These are phyloP conservation scores for Busseola fusca DNA, from an alignment of 2,888 invertebrate species.

Conservation along the genomic window DNA sequence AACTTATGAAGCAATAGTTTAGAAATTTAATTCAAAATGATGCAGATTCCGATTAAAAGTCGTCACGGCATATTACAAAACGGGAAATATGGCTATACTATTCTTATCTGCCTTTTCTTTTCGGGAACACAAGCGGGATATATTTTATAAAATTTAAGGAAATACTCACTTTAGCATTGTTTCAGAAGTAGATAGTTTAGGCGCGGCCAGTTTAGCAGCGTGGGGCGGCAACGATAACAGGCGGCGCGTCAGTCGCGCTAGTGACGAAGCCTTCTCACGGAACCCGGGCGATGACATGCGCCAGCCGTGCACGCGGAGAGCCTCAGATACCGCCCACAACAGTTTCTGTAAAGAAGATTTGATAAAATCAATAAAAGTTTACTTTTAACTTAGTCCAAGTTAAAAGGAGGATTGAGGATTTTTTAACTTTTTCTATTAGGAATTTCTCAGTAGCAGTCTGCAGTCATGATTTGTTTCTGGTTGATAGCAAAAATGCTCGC, in stretches of 20 bases:
- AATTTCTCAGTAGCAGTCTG: not conserved
- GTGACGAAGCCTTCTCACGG: slow-evolving; percentile 91
- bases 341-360: slow-evolving; percentile 89
- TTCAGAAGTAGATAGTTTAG: slow-evolving; percentile 91
- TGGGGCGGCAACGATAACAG: slow-evolving; percentile 84
- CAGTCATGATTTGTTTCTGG: not conserved
- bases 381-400: too few relatives aligned
- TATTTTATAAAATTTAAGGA: not conserved
- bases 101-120: not conserved
- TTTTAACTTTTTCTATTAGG: not conserved
- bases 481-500: not conserved
- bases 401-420: too few relatives aligned
- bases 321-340: slow-evolving; percentile 94
- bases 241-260: slow-evolving; percentile 91
- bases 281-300: slow-evolving; percentile 92
- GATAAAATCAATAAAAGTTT: too few relatives aligned
- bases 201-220: slow-evolving; percentile 78
- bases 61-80: not conserved
- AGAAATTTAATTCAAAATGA: too few relatives aligned
- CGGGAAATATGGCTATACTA: not conserved
- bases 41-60: too few relatives aligned
- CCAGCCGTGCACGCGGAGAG: slow-evolving; percentile 92
- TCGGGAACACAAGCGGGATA: not conserved
- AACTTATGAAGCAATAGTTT: too few relatives aligned
- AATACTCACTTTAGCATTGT: slow-evolving; percentile 91